phyloP scores from a whole-genome alignment of 2,888 invertebrate species.

The Monopis laevigella region DNA sequence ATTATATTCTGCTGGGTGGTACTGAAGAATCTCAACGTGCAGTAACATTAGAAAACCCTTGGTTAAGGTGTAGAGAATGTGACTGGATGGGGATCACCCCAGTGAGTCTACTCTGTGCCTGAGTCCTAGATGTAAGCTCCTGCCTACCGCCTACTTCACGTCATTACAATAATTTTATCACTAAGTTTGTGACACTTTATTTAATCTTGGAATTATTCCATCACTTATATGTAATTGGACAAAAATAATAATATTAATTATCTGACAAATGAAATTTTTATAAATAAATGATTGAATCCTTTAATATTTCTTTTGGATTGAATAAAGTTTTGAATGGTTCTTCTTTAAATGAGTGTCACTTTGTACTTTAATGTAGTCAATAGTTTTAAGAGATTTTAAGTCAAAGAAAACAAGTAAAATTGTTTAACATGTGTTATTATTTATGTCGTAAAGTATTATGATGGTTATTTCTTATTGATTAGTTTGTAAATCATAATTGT shows the following conservation, averaged over 20 bases:
- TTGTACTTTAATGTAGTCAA: constrained; percentile 64
- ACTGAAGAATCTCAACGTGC: no score
- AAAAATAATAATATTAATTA: no score
- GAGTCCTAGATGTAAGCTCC: constrained; percentile 58
- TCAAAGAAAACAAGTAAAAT: constrained; percentile 67
- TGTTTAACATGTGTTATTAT: constrained; percentile 68
- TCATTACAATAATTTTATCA: constrained; percentile 61
- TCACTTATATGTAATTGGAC: background rate
- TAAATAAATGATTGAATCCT: no score
- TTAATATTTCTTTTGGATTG: background rate
- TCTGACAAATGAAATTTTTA: background rate
- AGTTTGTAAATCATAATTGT: constrained; percentile 63
- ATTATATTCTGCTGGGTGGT: no score
- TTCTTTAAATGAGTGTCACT: constrained; percentile 28
- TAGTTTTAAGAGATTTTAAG: constrained; percentile 64
- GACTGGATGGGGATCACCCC: no score
- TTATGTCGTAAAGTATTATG: constrained; percentile 69
- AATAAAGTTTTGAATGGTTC: constrained; percentile 4
- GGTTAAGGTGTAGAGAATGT: no score
- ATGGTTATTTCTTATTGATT: constrained; percentile 68
- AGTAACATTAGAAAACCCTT: no score
- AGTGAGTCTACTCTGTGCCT: constrained; percentile 63
- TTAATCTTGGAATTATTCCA: constrained; percentile 5
- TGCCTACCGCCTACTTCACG: constrained; percentile 66
- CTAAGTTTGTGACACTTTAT: constrained; percentile 20